A percentile compares a stretch with the other conserved stretches of the same genome.
These are phyloP conservation scores for Rhineura floridana DNA, from an alignment of 2,113 vertebrate species.

Conservation along the genomic window DNA sequence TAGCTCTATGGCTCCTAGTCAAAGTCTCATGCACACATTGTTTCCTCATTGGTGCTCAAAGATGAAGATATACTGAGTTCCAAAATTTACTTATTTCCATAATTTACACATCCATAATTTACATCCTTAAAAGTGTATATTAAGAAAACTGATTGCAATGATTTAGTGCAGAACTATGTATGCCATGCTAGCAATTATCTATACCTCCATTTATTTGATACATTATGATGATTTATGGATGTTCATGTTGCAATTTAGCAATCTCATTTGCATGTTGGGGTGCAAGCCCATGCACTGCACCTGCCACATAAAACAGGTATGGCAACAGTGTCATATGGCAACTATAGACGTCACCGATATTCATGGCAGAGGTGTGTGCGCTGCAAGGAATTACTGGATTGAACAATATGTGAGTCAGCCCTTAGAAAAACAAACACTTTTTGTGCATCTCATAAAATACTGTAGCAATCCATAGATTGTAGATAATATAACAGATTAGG, in stretches of 20 bases:
- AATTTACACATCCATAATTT: neutral
- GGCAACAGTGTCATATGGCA: neutral
- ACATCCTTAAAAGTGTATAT: neutral
- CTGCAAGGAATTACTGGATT: neutral
- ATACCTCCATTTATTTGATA: neutral
- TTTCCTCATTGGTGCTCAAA: neutral
- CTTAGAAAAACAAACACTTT: neutral
- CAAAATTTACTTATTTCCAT: neutral
- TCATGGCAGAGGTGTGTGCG: neutral
- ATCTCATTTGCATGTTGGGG: neutral
- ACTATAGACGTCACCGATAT: neutral
- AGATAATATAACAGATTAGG: neutral
- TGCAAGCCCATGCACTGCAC: neutral
- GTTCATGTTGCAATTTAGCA: neutral
- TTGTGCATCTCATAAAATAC: neutral
- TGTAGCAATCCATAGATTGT: neutral
- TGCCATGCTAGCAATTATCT: slow-evolving; percentile 5
- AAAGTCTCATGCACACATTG: neutral
- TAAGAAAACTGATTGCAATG: neutral
- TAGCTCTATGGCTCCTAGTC: neutral
- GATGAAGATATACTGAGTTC: neutral
- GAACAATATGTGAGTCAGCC: neutral
- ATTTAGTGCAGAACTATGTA: neutral
- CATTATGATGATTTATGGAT: neutral
- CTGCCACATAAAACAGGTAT: too few species aligned